A percentile compares a stretch with the other conserved stretches of the same genome.
Evolutionary conservation across 2,113 vertebrate genomes (phyloP).

Genomic region (Conger conger): DNA sequence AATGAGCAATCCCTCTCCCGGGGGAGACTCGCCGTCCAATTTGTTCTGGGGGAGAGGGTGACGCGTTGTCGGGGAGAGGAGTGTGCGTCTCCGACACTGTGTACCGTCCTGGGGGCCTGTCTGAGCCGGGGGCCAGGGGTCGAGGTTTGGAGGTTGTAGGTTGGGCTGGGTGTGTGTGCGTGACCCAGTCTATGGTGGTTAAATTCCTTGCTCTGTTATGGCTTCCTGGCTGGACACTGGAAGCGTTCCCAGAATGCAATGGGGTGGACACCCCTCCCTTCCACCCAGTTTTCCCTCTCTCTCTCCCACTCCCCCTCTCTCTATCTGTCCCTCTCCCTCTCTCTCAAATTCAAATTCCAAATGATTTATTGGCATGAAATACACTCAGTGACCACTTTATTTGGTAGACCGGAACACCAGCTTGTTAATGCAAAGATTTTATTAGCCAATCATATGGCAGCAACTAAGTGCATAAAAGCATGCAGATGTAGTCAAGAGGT

Average conservation of each 20-base stretch:
- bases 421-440: no score
- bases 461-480: no score
- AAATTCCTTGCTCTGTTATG: no score
- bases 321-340: not conserved
- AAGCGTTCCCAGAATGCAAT: not conserved
- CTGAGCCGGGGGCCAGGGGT: not conserved
- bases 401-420: no score
- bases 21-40: not conserved
- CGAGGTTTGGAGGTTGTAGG: no score
- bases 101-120: not conserved
- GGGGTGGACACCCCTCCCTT: not conserved
- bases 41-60: not conserved
- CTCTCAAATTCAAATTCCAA: not conserved
- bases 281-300: no score
- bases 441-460: no score
- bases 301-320: not conserved
- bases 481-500: no score
- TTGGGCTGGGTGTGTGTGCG: no score
- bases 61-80: not conserved
- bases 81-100: not conserved
- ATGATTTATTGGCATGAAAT: no score
- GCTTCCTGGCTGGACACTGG: not conserved
- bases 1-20: not conserved
- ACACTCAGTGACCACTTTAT: no score
- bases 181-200: no score